Percentiles rank a stretch among this genome's conserved stretches.
Conservation (phyloP, 2,797 vertebrate species). For the Gallinago solitaria region DNA sequence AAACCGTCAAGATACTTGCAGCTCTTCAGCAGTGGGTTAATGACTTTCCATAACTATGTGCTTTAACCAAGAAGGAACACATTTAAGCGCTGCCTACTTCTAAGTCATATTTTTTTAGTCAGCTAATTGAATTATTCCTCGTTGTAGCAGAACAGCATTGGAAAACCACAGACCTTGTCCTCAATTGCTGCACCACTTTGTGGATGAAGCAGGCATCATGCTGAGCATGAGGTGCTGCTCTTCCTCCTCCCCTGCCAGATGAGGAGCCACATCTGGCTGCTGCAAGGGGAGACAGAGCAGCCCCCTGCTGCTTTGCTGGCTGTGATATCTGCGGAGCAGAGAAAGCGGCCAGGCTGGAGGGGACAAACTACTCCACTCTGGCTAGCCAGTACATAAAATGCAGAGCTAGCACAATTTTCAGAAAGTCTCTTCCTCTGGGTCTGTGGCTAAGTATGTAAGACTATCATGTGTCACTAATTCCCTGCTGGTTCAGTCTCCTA, state of each 20-base stretch:
- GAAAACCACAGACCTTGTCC: not conserved
- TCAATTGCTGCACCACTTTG: not conserved
- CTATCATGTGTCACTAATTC: not conserved
- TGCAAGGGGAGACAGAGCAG: not conserved
- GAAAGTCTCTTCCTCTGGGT: not conserved
- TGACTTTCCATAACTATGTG: not conserved
- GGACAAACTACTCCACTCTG: not conserved
- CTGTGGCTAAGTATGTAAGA: not conserved
- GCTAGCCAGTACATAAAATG: not conserved
- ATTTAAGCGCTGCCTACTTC: not conserved
- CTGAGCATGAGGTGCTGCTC: not conserved
- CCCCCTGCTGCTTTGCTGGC: rapidly evolving
- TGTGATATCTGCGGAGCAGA: not conserved
- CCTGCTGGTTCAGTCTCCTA: not conserved
- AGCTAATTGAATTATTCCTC: conserved; percentile 12
- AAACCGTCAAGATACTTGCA: not conserved
- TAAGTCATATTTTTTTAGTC: not conserved
- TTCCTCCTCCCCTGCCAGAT: not conserved
- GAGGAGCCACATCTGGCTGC: not conserved
- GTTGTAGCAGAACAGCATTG: not conserved
- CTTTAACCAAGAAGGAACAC: not conserved
- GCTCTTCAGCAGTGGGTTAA: not conserved
- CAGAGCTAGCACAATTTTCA: not conserved
- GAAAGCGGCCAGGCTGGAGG: not conserved
- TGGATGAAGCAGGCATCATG: not conserved